Conservation (phyloP, 2,888 invertebrate species). For the Spodoptera littoralis region DNA sequence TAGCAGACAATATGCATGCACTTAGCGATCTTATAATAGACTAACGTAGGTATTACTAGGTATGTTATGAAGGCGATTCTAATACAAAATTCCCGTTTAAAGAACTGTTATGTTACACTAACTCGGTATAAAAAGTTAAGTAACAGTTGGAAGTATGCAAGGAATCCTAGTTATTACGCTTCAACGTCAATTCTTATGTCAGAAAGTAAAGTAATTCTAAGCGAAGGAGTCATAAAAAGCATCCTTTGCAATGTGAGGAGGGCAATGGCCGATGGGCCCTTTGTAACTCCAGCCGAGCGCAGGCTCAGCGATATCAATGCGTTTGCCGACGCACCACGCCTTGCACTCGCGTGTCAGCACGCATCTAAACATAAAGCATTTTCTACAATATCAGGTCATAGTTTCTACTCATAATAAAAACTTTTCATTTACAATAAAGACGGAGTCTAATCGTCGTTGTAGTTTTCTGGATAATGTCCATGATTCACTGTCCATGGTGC, state of each 20-base stretch:
- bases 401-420: not conserved
- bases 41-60: not conserved
- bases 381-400: constrained; percentile 1
- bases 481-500: not conserved
- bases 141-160: constrained; percentile 9
- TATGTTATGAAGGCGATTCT: constrained; percentile 2
- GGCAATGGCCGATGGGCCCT: constrained; percentile 78
- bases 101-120: constrained; percentile 15
- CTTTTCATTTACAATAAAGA: not conserved
- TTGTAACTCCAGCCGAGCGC: constrained; percentile 56
- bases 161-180: constrained; percentile 13
- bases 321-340: constrained; percentile 48
- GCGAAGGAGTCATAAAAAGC: constrained; percentile 63
- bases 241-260: constrained; percentile 70
- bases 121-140: not conserved
- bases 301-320: constrained; percentile 48
- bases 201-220: constrained; percentile 62
- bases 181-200: constrained; percentile 28
- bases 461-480: constrained; percentile 1
- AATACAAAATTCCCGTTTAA: constrained; percentile 7
- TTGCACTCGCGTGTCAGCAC: constrained; percentile 18
- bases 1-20: not conserved
- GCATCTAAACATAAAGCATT: constrained; percentile 24
- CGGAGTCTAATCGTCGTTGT: not conserved
- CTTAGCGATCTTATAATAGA: constrained; percentile 1